A percentile compares a stretch with the other conserved stretches of the same genome.
phyloP scores from a whole-genome alignment of 1,140 invertebrate species.

The Drosophila setifemur region DNA sequence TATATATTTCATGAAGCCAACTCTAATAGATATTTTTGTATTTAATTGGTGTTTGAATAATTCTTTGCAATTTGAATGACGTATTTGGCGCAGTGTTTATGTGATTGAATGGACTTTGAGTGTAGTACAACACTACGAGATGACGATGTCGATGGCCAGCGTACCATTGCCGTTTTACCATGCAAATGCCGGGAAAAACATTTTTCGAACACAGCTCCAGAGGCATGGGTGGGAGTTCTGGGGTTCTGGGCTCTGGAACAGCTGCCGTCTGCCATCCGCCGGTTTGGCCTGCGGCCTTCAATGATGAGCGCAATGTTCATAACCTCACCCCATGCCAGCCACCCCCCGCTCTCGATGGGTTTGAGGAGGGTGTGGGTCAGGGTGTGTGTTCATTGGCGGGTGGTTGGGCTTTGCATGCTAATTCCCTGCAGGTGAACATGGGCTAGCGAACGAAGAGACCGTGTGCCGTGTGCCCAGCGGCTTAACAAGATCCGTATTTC shows the following conservation, averaged over 20 bases:
- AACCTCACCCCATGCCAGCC: conserved; percentile 41
- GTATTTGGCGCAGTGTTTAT: conserved; percentile 7
- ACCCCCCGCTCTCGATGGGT: background rate
- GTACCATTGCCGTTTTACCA: conserved; percentile 57
- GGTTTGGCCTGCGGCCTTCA: conserved; percentile 46
- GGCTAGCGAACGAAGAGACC: conserved; percentile 13
- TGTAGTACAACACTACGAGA: conserved; percentile 56
- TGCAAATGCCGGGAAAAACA: conserved; percentile 70
- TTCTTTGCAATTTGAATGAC: too few relatives aligned
- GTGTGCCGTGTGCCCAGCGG: conserved; percentile 52
- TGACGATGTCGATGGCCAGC: conserved; percentile 46
- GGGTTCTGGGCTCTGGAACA: conserved; percentile 7
- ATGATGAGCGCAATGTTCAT: conserved; percentile 71
- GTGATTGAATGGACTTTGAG: conserved; percentile 74
- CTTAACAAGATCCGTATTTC: conserved; percentile 49
- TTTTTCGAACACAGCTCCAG: conserved; percentile 70
- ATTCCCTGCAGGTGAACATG: conserved; percentile 68
- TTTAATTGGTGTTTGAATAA: too few relatives aligned
- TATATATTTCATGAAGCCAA: too few relatives aligned
- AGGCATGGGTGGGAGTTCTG: conserved; percentile 31
- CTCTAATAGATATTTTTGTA: too few relatives aligned
- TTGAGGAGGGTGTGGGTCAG: background rate
- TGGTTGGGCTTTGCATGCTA: conserved; percentile 59
- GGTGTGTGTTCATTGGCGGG: background rate
- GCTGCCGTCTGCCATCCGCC: conserved; percentile 41